phyloP scores from a whole-genome alignment of 1,140 invertebrate species.

The Frieseomelitta varia region DNA sequence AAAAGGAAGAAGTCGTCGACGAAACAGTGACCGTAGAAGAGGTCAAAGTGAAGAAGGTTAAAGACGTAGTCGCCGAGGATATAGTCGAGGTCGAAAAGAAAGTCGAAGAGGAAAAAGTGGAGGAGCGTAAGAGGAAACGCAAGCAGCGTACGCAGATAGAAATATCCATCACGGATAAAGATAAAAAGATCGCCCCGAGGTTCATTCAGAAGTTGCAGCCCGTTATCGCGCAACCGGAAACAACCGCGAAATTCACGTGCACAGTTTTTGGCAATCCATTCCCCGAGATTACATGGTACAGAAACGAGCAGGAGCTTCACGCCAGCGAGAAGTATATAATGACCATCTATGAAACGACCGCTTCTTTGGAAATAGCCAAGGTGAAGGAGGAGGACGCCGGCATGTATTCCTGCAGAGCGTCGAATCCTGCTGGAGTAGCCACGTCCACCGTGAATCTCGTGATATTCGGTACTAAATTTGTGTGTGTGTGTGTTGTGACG shows the following conservation, averaged over 20 bases:
- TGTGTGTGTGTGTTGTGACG: slow-evolving; percentile 29
- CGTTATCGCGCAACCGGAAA: slow-evolving; percentile 84
- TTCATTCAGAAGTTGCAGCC: slow-evolving; percentile 89
- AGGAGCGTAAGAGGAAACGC: slow-evolving; percentile 67
- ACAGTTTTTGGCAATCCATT: slow-evolving; percentile 87
- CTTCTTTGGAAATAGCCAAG: slow-evolving; percentile 86
- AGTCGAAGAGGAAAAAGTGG: slow-evolving; percentile 29
- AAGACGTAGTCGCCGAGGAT: not conserved
- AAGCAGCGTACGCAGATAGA: slow-evolving; percentile 82
- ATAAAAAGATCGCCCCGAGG: slow-evolving; percentile 84
- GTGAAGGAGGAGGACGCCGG: slow-evolving; percentile 88
- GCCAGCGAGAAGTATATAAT: slow-evolving; percentile 85
- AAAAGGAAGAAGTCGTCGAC: slow-evolving; percentile 10
- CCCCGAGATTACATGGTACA: slow-evolving; percentile 90
- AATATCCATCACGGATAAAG: slow-evolving; percentile 79
- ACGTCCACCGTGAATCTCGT: slow-evolving; percentile 89
- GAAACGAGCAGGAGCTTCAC: slow-evolving; percentile 87
- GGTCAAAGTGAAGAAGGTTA: not conserved
- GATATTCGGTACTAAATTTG: slow-evolving; percentile 84
- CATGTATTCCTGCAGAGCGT: slow-evolving; percentile 90
- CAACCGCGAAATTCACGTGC: slow-evolving; percentile 85
- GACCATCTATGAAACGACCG: slow-evolving; percentile 84
- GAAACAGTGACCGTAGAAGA: not conserved
- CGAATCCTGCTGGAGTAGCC: slow-evolving; percentile 90
- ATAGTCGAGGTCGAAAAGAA: slow-evolving; percentile 31